Evolutionary conservation across 2,113 vertebrate species (phyloP).

Genomic region (Bos indicus): DNA sequence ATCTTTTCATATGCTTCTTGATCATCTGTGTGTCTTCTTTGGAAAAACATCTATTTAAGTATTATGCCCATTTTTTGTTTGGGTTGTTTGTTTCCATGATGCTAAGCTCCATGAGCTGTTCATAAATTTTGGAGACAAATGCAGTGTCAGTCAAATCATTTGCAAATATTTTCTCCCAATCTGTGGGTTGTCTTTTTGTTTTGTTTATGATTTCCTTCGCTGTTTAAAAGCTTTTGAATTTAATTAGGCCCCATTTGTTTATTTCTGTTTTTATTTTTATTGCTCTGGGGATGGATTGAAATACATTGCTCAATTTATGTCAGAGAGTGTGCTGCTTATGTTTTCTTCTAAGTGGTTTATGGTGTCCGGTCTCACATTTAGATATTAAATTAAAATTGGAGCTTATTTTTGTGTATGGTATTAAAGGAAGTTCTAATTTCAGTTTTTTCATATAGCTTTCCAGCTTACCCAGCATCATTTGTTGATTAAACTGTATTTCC

Average conservation of each 20-base stretch:
- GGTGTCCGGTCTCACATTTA: not conserved
- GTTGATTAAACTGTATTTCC: not conserved
- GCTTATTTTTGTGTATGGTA: not conserved
- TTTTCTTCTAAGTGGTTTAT: not conserved
- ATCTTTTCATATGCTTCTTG: not conserved
- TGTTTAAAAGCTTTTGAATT: not conserved
- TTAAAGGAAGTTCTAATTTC: not conserved
- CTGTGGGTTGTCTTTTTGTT: not conserved
- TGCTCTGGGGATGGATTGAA: not conserved
- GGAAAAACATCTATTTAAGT: not conserved
- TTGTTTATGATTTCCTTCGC: not conserved
- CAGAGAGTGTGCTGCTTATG: not conserved
- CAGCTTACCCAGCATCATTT: not conserved
- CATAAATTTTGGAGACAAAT: not conserved
- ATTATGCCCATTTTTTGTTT: not conserved
- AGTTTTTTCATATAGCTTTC: not conserved
- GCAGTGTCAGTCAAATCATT: not conserved
- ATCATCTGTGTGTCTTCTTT: not conserved
- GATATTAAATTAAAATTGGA: not conserved
- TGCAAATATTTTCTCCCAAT: not conserved
- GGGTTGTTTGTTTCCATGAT: not conserved
- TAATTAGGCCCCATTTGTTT: not conserved
- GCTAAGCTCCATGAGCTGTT: not conserved
- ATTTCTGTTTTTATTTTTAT: not conserved
- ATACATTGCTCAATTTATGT: not conserved